Base-by-base conservation (phyloP, 2,113 vertebrate species). In the Dicerorhinus sumatrensis region DNA sequence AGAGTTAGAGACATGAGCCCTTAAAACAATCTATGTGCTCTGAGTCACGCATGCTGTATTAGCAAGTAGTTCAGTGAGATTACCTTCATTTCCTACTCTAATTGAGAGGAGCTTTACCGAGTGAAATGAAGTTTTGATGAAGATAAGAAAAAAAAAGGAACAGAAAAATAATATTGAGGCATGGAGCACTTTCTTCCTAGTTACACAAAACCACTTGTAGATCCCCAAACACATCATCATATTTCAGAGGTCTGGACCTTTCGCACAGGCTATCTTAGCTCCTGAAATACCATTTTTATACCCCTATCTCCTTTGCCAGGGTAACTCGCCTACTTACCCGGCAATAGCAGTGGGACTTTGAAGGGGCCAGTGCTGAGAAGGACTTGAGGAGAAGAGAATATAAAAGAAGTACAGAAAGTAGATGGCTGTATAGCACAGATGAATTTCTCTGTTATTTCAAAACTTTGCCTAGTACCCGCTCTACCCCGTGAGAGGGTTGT, bases 401-500 rank as follows among this genome's bases (percentile, higher is more conserved):
- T 31, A 11, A 48, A 83, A 27, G 42, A 70, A 33, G 17, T 10
- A 21, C 3, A n/a, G 84, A 27, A 39, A 29, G 80, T 4, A 12
- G 13, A 3, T 9, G 69, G 12, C 63, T 70, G 48, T 29, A 76
- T 39, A 36, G 58, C 85, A 65, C 11, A 91, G 25, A 27, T 31
- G 65, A 76, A 27, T 72, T 91, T 70, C 11, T 87, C 83, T 62
- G 42, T 20, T 39, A 16, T 82, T 91, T 95, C 36, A 33, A 67
- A 91, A 89, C 13, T 42, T 31, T 46, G 17, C 18, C 12, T 14
- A 6, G 36, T 0, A 0, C 60, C 65, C 1, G 8, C n/a, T 76
- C 6, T 60, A 2, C 5, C 14, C 39, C 11, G 0, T 7, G n/a
- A 33, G 23, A n/a, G 14, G 48, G 27, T 6, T 2, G 18, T 21